Conservation (phyloP, 2,888 invertebrate genomes). For the Habrosyne pyritoides region DNA sequence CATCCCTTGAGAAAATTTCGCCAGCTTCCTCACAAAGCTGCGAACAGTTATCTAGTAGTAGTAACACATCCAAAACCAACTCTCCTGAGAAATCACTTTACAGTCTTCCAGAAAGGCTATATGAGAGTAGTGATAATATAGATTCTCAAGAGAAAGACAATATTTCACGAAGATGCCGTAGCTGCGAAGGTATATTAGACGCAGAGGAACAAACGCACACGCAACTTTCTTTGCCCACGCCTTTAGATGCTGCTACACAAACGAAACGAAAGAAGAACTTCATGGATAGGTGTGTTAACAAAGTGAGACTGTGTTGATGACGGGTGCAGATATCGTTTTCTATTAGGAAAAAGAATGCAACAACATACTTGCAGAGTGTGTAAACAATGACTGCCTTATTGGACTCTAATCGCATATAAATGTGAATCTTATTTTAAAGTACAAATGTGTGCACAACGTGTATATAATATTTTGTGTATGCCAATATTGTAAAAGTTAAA, state of each 20-base stretch:
- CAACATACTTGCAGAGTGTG: slow-evolving; percentile 70
- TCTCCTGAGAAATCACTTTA: slow-evolving; percentile 74
- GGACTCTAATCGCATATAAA: slow-evolving; percentile 69
- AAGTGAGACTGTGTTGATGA: slow-evolving; percentile 89
- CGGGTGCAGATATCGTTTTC: slow-evolving; percentile 37
- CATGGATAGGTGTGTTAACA: slow-evolving; percentile 93
- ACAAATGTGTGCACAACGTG: slow-evolving; percentile 80
- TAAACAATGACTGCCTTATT: slow-evolving; percentile 66
- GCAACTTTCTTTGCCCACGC: slow-evolving; percentile 82
- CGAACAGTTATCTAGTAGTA: slow-evolving; percentile 72
- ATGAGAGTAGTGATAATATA: slow-evolving; percentile 69
- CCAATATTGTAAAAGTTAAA: slow-evolving; percentile 54
- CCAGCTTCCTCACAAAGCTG: slow-evolving; percentile 69
- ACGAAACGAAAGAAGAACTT: slow-evolving; percentile 90
- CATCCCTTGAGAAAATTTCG: slow-evolving; percentile 70
- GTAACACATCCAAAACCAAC: slow-evolving; percentile 66
- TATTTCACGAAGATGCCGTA: slow-evolving; percentile 78
- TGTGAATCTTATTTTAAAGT: slow-evolving; percentile 78
- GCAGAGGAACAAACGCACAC: slow-evolving; percentile 80
- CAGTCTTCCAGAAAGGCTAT: slow-evolving; percentile 72
- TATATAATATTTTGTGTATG: slow-evolving; percentile 75
- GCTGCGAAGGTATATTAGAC: slow-evolving; percentile 86
- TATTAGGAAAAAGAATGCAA: slow-evolving; percentile 28
- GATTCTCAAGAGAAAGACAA: slow-evolving; percentile 62
- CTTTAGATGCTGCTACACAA: slow-evolving; percentile 82